These are phyloP conservation scores for Caerostris darwini DNA, from an alignment of 1,140 invertebrate species.

Conservation along the genomic window DNA sequence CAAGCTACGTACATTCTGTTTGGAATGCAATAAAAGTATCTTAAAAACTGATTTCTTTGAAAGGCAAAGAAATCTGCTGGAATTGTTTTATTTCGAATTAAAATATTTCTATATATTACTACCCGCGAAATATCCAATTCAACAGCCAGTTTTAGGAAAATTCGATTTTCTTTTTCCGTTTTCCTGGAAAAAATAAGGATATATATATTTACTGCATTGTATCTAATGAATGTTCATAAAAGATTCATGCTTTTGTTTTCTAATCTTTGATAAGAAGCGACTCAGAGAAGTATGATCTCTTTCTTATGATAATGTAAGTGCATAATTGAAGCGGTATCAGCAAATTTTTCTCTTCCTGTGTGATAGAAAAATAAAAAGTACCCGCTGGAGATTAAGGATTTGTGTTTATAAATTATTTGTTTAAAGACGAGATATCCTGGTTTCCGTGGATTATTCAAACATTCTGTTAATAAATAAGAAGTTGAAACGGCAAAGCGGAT, in stretches of 20 bases:
- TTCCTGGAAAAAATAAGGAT: background rate
- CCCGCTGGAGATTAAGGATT: background rate
- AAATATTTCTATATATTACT: background rate
- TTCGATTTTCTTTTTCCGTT: background rate
- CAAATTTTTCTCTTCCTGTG: background rate
- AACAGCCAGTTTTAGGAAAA: background rate
- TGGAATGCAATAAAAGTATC: background rate
- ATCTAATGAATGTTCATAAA: background rate
- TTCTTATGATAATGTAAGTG: constrained; percentile 13
- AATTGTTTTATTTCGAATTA: background rate
- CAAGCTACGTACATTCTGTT: background rate
- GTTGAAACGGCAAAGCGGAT: background rate
- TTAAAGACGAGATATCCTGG: background rate
- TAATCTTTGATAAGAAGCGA: constrained; percentile 3
- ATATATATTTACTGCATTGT: background rate
- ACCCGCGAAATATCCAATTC: background rate
- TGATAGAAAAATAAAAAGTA: background rate
- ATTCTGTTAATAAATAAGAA: background rate
- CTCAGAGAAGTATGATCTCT: constrained; percentile 11
- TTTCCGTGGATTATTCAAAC: background rate
- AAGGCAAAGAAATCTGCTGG: background rate
- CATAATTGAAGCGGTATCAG: constrained; percentile 1
- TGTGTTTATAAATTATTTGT: background rate
- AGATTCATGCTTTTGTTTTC: constrained; percentile 14
- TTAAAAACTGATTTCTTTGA: background rate